phyloP scores from a whole-genome alignment of 2,888 invertebrate genomes.

The Andrena hattorfiana region DNA sequence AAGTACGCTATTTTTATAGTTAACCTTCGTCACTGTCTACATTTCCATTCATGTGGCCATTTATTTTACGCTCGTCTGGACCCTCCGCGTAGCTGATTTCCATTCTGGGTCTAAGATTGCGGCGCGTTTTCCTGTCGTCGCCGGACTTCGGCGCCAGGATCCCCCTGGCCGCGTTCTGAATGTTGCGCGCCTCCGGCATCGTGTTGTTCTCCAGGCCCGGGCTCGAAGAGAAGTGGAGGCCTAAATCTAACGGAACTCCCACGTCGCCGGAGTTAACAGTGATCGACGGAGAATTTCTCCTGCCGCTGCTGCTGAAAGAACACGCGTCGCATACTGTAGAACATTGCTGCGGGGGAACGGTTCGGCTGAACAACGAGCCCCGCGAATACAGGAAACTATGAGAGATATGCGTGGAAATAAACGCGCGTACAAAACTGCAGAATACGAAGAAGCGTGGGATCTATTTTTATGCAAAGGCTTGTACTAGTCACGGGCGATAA shows the following conservation, averaged over 20 bases:
- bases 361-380: too few species aligned
- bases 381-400: too few species aligned
- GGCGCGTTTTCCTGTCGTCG: slow-evolving; percentile 85
- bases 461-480: slow-evolving; percentile 25
- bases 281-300: slow-evolving; percentile 81
- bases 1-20: slow-evolving; percentile 33
- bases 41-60: slow-evolving; percentile 86
- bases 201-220: slow-evolving; percentile 79
- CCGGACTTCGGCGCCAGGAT: slow-evolving; percentile 83
- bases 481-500: slow-evolving; percentile 36
- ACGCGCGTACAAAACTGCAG: background rate
- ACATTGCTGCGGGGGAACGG: background rate
- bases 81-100: slow-evolving; percentile 95
- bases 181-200: slow-evolving; percentile 81
- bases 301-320: slow-evolving; percentile 78
- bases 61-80: slow-evolving; percentile 88
- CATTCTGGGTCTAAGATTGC: slow-evolving; percentile 93
- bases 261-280: slow-evolving; percentile 74
- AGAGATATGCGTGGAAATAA: background rate
- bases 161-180: slow-evolving; percentile 82
- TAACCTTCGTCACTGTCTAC: slow-evolving; percentile 83
- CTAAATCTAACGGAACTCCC: slow-evolving; percentile 80
- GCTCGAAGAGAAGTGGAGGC: slow-evolving; percentile 79
- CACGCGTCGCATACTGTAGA: slow-evolving; percentile 7
- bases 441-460: background rate